Evolutionary conservation across 2,113 vertebrate genomes (phyloP), one percentile per base, ranked within the genome.

Genomic region (Perca flavescens): DNA sequence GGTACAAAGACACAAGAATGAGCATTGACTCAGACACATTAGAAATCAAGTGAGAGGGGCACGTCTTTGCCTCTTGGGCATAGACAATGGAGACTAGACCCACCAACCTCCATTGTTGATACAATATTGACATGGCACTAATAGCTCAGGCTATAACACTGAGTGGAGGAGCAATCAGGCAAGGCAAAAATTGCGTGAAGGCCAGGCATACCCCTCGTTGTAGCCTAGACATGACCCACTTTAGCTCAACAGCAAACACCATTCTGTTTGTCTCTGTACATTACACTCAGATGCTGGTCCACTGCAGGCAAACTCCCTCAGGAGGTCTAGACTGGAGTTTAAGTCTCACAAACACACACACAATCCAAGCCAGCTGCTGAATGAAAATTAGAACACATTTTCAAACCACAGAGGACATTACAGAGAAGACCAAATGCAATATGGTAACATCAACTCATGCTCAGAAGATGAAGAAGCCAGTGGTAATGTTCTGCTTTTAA

Each of bases 71-170:
- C 85, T 81, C 58, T 43, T 47, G 71, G 90, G 85, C 72, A 79
- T 46, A 79, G 84, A 89, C 80, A 74, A 77, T 64, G 58, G 58
- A 66, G 57, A 68, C 65, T 25, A 52, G 70, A 76, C 63, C 21
- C 31, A 63, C 47, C 77, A 77, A 52, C 78, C 74, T 77, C 68
- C 57, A 82, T 89, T 93, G 93, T 93, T 93, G 91, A 47, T 92
- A 79, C 70, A 91, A 92, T 91, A 92, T 91, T 93, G 93, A 92
- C 90, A 93, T 80, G 89, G 85, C 91, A 88, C 79, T 92, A 94
- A 94, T 92, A 86, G 88, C 80, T 75, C 64, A 61, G 76, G 67
- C 74, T 84, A 57, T 36, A 50, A 63, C 67, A 80, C 58, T 22
- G 63, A 61, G 64, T 19, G 56, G 61, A 90, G 81, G 72, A 80